These are phyloP conservation scores for Epinotia brunnichana DNA, from an alignment of 2,888 invertebrate species.

Conservation along the genomic window DNA sequence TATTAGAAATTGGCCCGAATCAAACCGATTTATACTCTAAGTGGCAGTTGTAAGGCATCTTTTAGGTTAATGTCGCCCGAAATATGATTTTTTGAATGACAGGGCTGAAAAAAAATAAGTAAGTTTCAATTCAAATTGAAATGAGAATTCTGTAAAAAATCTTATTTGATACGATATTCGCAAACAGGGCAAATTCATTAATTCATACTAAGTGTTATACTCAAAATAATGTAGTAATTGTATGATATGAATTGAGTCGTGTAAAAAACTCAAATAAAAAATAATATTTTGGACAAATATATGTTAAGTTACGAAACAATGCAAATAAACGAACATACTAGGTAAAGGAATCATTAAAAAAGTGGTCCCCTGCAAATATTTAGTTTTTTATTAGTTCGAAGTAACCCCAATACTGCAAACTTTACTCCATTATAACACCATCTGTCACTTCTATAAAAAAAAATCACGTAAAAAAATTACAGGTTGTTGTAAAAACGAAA, in stretches of 20 bases:
- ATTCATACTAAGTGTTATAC: not conserved
- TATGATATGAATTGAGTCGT: not conserved
- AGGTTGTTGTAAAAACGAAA: slow-evolving; percentile 52
- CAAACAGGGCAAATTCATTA: not conserved
- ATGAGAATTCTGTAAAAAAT: not conserved
- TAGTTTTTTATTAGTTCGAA: not conserved
- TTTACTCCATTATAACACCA: not conserved
- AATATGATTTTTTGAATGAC: slow-evolving; percentile 23
- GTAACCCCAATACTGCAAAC: not conserved
- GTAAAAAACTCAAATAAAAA: too few species aligned
- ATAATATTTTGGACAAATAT: too few species aligned
- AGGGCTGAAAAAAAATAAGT: slow-evolving; percentile 13
- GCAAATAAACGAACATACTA: not conserved
- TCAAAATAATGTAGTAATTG: not conserved
- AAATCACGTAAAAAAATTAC: slow-evolving; percentile 49
- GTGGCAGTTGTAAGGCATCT: not conserved
- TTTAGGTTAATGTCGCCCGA: not conserved
- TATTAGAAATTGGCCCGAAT: slow-evolving; percentile 38
- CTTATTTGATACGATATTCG: not conserved
- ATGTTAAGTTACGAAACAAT: too few species aligned
- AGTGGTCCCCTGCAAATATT: not conserved
- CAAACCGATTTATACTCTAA: slow-evolving; percentile 29
- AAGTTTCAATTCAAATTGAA: slow-evolving; percentile 5
- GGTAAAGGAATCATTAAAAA: not conserved
- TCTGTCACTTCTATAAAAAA: slow-evolving; percentile 13